Conservation (phyloP, 2,797 vertebrate species). For the Sebastes miniatus region DNA sequence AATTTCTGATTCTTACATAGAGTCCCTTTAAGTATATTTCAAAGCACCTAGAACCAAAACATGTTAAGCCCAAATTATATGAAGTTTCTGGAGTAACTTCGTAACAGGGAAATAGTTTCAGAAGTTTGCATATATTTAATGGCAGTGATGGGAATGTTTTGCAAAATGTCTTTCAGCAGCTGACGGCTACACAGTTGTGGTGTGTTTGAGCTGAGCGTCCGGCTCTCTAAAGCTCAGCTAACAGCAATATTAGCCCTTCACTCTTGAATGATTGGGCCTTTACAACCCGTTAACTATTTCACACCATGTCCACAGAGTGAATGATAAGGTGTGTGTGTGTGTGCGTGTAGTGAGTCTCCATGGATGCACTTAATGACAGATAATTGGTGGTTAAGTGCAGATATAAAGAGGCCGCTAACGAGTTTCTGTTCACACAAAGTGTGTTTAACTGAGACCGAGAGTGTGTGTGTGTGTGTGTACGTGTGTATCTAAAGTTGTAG, state of each 20-base stretch:
- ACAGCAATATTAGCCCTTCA: constrained; percentile 2
- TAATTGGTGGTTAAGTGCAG: constrained; percentile 57
- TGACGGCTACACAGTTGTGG: not conserved
- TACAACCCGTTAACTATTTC: constrained; percentile 12
- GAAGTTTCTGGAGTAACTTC: not conserved
- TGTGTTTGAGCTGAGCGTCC: not conserved
- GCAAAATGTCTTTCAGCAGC: not conserved
- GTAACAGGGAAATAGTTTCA: not conserved
- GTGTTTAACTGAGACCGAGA: constrained; percentile 16
- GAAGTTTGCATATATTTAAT: not conserved
- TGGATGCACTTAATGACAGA: constrained; percentile 48
- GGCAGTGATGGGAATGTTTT: not conserved
- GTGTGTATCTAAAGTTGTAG: not conserved
- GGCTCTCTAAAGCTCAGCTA: not conserved
- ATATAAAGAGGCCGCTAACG: constrained; percentile 47
- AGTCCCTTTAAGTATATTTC: too few species aligned
- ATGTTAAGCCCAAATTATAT: not conserved
- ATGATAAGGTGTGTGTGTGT: constrained; percentile 11
- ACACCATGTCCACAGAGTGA: constrained; percentile 2
- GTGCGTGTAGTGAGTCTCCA: constrained; percentile 3
- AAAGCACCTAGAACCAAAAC: not conserved
- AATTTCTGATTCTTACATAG: too few species aligned
- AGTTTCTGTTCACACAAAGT: constrained; percentile 26
- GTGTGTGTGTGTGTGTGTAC: not conserved
- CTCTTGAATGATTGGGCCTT: constrained; percentile 18